Percentiles rank a stretch among this genome's conserved stretches.
These are phyloP conservation scores for Sebastolobus altivelis DNA, from an alignment of 2,797 vertebrate species.

Conservation along the genomic window DNA sequence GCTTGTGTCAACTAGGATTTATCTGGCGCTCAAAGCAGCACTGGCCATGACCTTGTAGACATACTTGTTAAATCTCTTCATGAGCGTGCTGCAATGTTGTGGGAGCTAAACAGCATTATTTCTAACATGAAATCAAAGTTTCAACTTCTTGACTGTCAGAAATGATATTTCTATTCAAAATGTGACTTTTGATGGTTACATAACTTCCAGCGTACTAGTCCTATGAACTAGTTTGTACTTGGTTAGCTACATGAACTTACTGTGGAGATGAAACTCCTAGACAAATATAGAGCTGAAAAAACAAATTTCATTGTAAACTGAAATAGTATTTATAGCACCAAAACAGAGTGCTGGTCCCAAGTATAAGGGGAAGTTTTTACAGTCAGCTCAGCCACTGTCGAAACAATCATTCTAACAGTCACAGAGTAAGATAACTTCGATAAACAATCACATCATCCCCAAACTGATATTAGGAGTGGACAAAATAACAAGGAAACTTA, in stretches of 20 bases:
- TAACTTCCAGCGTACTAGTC: background rate
- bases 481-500: background rate
- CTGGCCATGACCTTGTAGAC: background rate
- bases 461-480: background rate
- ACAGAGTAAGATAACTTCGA: background rate
- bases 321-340: too few species aligned
- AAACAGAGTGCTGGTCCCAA: background rate
- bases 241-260: background rate
- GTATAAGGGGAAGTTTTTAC: background rate
- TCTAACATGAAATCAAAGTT: too few species aligned
- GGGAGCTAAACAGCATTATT: background rate
- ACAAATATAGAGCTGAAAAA: background rate
- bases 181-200: background rate
- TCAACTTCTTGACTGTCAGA: background rate
- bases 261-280: background rate
- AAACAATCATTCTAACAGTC: background rate
- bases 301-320: background rate
- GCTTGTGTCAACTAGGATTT: background rate
- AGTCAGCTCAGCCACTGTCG: background rate
- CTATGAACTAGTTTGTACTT: background rate
- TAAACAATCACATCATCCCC: background rate
- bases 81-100: background rate
- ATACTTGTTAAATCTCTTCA: background rate
- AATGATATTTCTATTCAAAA: background rate
- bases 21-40: background rate